Conservation (phyloP, 2,888 invertebrate species). For the Tuta absoluta region DNA sequence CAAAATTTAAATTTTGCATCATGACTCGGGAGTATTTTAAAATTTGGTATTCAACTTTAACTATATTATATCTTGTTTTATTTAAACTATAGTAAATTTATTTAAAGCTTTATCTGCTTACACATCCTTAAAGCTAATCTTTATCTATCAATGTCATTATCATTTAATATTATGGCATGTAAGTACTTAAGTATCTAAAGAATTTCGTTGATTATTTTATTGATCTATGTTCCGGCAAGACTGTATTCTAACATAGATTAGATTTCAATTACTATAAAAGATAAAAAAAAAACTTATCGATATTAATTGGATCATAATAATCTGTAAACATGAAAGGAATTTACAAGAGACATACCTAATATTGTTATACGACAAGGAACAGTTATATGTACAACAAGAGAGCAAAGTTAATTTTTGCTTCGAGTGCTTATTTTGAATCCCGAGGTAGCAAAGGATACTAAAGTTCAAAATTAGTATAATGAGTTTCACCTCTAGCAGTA, state of each 20-base stretch:
- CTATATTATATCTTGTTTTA: too few species aligned
- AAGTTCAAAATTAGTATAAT: too few species aligned
- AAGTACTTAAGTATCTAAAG: slow-evolving; percentile 3
- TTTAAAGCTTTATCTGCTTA: neutral
- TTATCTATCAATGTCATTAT: neutral
- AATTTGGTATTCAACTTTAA: too few species aligned
- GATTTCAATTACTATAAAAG: neutral
- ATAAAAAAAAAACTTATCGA: neutral
- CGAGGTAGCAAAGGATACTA: too few species aligned
- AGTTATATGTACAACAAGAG: too few species aligned
- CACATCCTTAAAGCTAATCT: neutral
- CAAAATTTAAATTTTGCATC: too few species aligned
- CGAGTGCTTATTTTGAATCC: too few species aligned
- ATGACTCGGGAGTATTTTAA: too few species aligned
- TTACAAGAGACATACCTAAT: neutral
- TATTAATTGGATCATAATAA: neutral
- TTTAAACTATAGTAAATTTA: too few species aligned
- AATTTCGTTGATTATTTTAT: slow-evolving; percentile 10
- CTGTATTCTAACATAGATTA: neutral
- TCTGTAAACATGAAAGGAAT: neutral
- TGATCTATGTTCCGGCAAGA: neutral
- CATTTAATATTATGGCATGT: neutral
- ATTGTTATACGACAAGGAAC: too few species aligned
- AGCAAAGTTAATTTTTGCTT: too few species aligned
- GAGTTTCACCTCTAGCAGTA: too few species aligned